Evolutionary conservation across 2,113 vertebrate genomes (phyloP), one percentile per base, ranked within the genome.

Genomic region (Equus quagga): DNA sequence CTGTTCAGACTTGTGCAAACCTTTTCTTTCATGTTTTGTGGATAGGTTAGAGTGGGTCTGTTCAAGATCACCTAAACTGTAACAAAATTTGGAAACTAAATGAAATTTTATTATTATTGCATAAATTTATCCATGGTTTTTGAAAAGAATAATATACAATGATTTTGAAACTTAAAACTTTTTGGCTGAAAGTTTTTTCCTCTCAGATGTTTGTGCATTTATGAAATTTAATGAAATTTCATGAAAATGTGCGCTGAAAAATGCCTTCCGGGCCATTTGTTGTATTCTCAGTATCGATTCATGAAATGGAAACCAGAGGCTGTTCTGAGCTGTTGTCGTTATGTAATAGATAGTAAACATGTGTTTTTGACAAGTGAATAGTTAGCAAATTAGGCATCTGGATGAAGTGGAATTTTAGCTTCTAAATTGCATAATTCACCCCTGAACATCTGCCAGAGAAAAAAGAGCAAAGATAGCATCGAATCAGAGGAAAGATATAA

Each of bases 371-470:
- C 95, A 95, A 98, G 62, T 98, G 98, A 98, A 98, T 97, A 97
- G 95, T 97, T 98, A 98, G 98, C 98, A 98, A 98, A 98, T 98
- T 98, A 98, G 96, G 85, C 98, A 99, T 98, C 98, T 99, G 98
- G 98, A 98, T 98, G 97, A 98, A 98, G 97, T 96, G 69, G 70
- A 91, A 98, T 96, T 98, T 98, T 97, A 6, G 91, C 85, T 97
- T 97, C 96, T 98, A 98, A 98, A 99, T 98, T 98, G 96, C 82
- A 94, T 98, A 98, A 98, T 98, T 98, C 97, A 98, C 97, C 96
- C 86, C 85, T 91, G 97, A 98, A 98, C 98, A 99, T 98, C 98
- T 99, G 98, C 91, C 94, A 97, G 78, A 97, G 84, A 98, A 96
- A 94, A 98, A 98, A 91, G 80, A 98, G 75, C 76, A 98, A 97